Conservation (phyloP, 2,113 vertebrate genomes). For the Thalassarche chlororhynchos region DNA sequence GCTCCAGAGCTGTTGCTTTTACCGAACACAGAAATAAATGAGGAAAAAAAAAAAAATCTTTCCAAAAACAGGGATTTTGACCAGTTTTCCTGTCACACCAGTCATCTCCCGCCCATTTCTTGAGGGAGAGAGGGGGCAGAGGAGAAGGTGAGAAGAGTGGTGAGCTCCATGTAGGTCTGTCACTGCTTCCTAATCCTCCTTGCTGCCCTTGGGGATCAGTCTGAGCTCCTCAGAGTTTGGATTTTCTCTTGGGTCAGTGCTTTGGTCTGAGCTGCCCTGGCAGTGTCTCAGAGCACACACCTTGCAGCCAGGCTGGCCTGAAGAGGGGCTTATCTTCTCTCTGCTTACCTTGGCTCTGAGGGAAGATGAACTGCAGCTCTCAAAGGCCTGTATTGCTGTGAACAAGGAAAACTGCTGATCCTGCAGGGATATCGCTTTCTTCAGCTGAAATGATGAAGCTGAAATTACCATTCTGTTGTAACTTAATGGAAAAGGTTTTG, state of each 20-base stretch:
- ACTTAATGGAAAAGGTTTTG: not conserved
- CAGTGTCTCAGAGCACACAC: not conserved
- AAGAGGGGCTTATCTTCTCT: not conserved
- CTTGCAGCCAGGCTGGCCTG: not conserved
- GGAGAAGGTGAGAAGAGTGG: not conserved
- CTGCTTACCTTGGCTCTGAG: not conserved
- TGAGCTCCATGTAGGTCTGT: not conserved
- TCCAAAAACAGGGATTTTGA: not conserved
- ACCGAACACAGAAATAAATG: not conserved
- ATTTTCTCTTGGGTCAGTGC: not conserved
- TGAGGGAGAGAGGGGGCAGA: not conserved
- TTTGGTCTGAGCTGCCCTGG: not conserved
- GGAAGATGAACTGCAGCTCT: not conserved
- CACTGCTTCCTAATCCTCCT: not conserved
- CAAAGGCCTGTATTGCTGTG: not conserved
- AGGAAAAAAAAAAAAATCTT: accelerated
- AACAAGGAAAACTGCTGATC: not conserved
- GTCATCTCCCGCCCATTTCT: accelerated
- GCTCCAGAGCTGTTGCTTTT: not conserved
- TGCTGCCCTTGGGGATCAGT: not conserved
- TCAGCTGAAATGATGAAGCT: not conserved
- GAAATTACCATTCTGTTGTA: not conserved
- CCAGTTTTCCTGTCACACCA: accelerated
- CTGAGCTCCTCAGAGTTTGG: not conserved
- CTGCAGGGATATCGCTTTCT: not conserved